Conservation (phyloP, 2,113 vertebrate species). For the Rhinogobius similis region DNA sequence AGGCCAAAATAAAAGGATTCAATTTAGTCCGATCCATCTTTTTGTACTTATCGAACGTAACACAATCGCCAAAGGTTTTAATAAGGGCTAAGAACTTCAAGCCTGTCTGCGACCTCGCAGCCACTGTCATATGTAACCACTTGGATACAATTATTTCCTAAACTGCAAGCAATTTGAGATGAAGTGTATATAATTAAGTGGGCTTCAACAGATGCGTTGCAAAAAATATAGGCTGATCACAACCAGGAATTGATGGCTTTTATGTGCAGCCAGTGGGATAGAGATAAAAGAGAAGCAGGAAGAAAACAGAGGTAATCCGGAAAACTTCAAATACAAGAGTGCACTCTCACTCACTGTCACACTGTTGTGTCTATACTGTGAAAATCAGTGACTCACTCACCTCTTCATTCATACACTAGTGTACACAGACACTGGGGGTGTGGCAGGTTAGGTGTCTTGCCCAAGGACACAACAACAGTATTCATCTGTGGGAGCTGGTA, state of each 20-base stretch:
- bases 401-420: no score
- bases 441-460: no score
- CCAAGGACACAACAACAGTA: no score
- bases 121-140: conserved; percentile 62
- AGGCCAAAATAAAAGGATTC: conserved; percentile 48
- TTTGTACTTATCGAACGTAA: conserved; percentile 52
- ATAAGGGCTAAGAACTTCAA: conserved; percentile 41
- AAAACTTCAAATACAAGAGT: conserved; percentile 38
- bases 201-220: conserved; percentile 43
- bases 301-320: conserved; percentile 58
- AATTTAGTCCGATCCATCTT: conserved; percentile 48
- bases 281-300: conserved; percentile 54
- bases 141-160: conserved; percentile 61
- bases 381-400: not conserved
- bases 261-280: conserved; percentile 52
- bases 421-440: no score
- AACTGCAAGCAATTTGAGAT: conserved; percentile 62
- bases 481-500: no score
- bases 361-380: not conserved
- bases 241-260: conserved; percentile 55
- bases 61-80: conserved; percentile 43
- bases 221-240: conserved; percentile 42
- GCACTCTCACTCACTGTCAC: no score
- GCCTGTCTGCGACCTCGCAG: conserved; percentile 37
- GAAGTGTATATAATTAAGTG: conserved; percentile 48